phyloP scores from a whole-genome alignment of 2,888 invertebrate species.

The Rhodophaea formosa region DNA sequence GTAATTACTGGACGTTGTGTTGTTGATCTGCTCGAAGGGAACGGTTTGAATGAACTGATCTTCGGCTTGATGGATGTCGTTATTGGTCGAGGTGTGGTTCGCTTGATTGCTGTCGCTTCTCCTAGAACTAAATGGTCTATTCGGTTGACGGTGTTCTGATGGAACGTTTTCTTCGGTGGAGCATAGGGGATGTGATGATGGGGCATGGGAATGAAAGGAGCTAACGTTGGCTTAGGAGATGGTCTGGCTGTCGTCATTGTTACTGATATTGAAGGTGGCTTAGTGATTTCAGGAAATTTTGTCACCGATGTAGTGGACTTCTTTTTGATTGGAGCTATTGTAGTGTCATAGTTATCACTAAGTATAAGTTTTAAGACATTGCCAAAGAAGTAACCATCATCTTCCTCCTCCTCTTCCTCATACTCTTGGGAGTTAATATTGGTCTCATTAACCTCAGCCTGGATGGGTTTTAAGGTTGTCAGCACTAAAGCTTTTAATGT shows the following conservation, averaged over 20 bases:
- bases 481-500: slow-evolving; percentile 29
- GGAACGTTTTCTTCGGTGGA: slow-evolving; percentile 44
- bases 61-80: slow-evolving; percentile 34
- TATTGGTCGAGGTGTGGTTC: slow-evolving; percentile 44
- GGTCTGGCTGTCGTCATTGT: slow-evolving; percentile 33
- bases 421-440: slow-evolving; percentile 52
- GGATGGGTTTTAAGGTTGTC: slow-evolving; percentile 46
- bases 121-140: slow-evolving; percentile 72
- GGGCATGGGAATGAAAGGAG: slow-evolving; percentile 55
- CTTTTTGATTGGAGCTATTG: slow-evolving; percentile 31
- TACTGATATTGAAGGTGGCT: slow-evolving; percentile 24
- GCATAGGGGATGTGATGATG: slow-evolving; percentile 39
- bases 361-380: slow-evolving; percentile 83
- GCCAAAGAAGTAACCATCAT: slow-evolving; percentile 81
- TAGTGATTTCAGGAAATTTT: slow-evolving; percentile 28
- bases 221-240: slow-evolving; percentile 34
- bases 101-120: slow-evolving; percentile 65
- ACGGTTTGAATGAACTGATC: slow-evolving; percentile 26
- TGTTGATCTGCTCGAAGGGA: slow-evolving; percentile 29
- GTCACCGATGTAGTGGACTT: slow-evolving; percentile 21
- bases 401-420: slow-evolving; percentile 64
- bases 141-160: slow-evolving; percentile 54
- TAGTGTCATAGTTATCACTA: slow-evolving; percentile 67
- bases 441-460: slow-evolving; percentile 44
- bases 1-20: slow-evolving; percentile 19